Conservation (phyloP, 2,888 invertebrate genomes). For the Alsophila aescularia region DNA sequence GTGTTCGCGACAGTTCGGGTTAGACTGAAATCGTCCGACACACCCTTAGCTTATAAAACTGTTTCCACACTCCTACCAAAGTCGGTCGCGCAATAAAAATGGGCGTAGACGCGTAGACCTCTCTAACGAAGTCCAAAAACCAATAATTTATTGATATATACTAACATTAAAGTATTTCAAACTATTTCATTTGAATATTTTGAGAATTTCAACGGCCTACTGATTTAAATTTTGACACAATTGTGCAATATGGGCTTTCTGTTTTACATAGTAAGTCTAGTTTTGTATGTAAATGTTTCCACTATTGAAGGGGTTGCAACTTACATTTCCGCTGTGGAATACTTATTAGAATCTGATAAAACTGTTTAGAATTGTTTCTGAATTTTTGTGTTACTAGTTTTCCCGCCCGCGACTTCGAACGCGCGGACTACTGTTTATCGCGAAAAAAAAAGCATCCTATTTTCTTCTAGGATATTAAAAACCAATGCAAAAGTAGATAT, state of each 20-base stretch:
- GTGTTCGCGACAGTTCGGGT: constrained; percentile 52
- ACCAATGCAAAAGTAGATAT: too few relatives aligned
- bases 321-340: too few relatives aligned
- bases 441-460: too few relatives aligned
- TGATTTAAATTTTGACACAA: background rate
- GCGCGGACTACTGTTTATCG: too few relatives aligned
- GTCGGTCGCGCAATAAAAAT: constrained; percentile 13
- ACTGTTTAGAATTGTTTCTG: too few relatives aligned
- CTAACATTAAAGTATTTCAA: background rate
- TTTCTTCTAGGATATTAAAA: too few relatives aligned
- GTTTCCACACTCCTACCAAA: constrained; percentile 48
- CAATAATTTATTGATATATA: constrained; percentile 18
- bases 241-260: constrained; percentile 4
- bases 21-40: constrained; percentile 53
- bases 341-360: too few relatives aligned
- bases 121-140: constrained; percentile 15
- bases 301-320: too few relatives aligned
- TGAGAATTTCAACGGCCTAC: constrained; percentile 29
- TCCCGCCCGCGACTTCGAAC: too few relatives aligned
- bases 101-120: constrained; percentile 17
- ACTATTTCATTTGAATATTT: constrained; percentile 20
- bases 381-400: too few relatives aligned
- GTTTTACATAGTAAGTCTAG: background rate
- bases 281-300: too few relatives aligned
- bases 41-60: constrained; percentile 63